phyloP scores from a whole-genome alignment of 2,113 vertebrate genomes.

The Mandrillus leucophaeus region DNA sequence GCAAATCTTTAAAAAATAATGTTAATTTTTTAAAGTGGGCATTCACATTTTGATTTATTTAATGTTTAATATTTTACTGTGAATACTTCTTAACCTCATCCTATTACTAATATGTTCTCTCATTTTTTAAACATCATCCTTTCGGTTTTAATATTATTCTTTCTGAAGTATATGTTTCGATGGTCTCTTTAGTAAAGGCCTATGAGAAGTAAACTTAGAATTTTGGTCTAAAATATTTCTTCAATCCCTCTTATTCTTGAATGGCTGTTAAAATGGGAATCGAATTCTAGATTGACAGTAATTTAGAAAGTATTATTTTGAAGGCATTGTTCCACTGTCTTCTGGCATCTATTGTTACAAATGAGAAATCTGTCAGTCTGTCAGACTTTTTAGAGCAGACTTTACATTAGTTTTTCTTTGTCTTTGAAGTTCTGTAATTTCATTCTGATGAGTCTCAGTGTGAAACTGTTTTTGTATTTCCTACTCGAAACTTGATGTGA shows the following conservation, averaged over 20 bases:
- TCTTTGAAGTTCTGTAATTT: constrained; percentile 36
- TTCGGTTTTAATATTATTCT: neutral
- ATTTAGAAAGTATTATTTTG: constrained; percentile 61
- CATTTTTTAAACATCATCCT: neutral
- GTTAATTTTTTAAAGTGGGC: neutral
- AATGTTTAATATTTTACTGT: neutral
- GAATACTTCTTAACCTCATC: neutral
- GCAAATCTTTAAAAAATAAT: neutral
- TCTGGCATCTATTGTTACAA: constrained; percentile 32
- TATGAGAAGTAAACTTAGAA: neutral
- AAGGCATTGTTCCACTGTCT: constrained; percentile 40
- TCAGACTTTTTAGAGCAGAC: constrained; percentile 29
- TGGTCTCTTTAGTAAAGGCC: neutral
- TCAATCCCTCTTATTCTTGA: neutral
- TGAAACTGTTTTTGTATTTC: constrained; percentile 46
- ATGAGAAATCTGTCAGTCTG: constrained; percentile 30
- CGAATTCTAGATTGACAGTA: constrained; percentile 26
- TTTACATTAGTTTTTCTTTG: neutral
- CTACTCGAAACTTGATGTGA: constrained; percentile 18
- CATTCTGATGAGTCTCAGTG: constrained; percentile 12
- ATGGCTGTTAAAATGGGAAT: neutral
- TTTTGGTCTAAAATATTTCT: neutral
- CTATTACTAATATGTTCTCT: neutral
- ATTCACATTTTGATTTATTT: neutral
- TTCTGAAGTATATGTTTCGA: neutral